Evolutionary conservation across 1,140 invertebrate species (phyloP).

Genomic region (Drosophila leontia): DNA sequence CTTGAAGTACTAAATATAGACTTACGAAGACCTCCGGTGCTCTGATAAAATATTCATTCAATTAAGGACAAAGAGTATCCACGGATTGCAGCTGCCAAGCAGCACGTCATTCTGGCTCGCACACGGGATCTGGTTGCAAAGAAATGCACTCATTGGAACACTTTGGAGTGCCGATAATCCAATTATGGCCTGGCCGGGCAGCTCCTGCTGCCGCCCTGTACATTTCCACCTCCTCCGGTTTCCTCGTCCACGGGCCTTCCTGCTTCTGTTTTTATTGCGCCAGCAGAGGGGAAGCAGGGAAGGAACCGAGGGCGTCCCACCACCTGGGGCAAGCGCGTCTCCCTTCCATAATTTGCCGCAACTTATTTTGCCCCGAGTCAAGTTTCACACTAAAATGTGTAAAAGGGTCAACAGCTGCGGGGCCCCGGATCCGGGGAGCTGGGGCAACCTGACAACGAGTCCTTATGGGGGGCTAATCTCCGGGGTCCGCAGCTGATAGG

Average conservation of each 20-base stretch:
- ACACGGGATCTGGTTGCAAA: conserved; percentile 42
- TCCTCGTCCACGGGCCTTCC: conserved; percentile 8
- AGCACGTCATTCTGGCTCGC: conserved; percentile 12
- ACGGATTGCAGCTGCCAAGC: conserved; percentile 9
- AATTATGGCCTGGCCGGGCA: conserved; percentile 69
- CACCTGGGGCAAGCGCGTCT: conserved; percentile 35
- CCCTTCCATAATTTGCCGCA: conserved; percentile 69
- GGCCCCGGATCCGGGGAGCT: conserved; percentile 6
- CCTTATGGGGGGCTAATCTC: conserved; percentile 62
- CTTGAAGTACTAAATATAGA: too few species aligned
- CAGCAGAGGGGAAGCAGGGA: background rate
- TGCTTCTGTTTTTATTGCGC: conserved; percentile 24
- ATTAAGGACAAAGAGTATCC: conserved; percentile 31
- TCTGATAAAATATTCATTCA: conserved; percentile 6
- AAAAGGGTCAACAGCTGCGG: conserved; percentile 68
- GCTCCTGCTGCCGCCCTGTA: conserved; percentile 9
- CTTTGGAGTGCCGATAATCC: conserved; percentile 72
- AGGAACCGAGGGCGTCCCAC: background rate
- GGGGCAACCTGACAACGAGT: conserved; percentile 5
- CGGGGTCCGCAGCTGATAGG: conserved; percentile 34
- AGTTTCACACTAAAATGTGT: conserved; percentile 74
- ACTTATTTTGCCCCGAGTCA: conserved; percentile 73
- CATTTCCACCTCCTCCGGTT: conserved; percentile 14
- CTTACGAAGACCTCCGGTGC: background rate
- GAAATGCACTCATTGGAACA: conserved; percentile 69